These are phyloP conservation scores for Hemichromis elongatus DNA, from an alignment of 2,113 vertebrate genomes.

Conservation along the genomic window DNA sequence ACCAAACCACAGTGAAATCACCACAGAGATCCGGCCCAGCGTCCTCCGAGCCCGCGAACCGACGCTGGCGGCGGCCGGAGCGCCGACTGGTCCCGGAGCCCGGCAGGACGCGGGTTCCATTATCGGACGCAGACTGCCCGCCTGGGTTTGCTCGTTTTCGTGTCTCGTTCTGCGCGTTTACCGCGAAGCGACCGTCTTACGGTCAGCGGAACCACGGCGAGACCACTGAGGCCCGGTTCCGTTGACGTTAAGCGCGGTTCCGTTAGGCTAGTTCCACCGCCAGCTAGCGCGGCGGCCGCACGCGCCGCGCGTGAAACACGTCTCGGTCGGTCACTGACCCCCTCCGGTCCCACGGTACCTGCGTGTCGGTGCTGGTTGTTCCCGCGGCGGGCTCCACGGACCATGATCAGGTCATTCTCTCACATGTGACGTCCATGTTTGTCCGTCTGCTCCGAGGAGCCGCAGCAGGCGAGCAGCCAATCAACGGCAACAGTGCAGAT, in stretches of 20 bases:
- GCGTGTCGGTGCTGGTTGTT: constrained; percentile 40
- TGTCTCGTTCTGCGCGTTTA: background rate
- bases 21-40: too few relatives aligned
- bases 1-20: fast-evolving
- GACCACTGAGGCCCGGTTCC: background rate
- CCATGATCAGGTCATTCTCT: constrained; percentile 60
- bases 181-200: background rate
- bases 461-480: background rate
- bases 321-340: fast-evolving
- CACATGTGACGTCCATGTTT: constrained; percentile 64
- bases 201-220: background rate
- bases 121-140: constrained; percentile 3
- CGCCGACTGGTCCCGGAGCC: background rate
- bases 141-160: background rate
- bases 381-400: constrained; percentile 8
- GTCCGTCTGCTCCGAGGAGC: background rate
- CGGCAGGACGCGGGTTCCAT: background rate
- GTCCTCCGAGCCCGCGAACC: background rate
- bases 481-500: fast-evolving
- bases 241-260: background rate
- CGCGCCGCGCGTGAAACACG: background rate
- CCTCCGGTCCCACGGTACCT: constrained; percentile 35
- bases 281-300: background rate
- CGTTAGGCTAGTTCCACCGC: background rate
- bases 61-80: background rate